Percentiles rank a stretch among this genome's conserved stretches.
These are phyloP conservation scores for Furcula furcula DNA, from an alignment of 2,888 invertebrate species.

Conservation along the genomic window DNA sequence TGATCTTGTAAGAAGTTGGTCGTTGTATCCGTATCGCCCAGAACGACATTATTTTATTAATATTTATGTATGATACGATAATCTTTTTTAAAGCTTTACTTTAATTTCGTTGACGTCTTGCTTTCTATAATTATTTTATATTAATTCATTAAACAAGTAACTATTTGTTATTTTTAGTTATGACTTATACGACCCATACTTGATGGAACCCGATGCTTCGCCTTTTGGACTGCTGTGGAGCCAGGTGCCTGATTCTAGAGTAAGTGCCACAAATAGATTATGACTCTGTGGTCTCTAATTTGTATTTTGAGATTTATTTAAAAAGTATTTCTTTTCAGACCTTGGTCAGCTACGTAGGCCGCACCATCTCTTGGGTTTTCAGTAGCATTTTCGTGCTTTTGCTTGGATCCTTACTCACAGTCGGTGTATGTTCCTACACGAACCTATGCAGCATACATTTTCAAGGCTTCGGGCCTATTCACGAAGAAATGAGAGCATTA, in stretches of 20 bases:
- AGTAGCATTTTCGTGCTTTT: slow-evolving; percentile 73
- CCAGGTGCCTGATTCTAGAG: slow-evolving; percentile 69
- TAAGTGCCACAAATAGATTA: slow-evolving; percentile 28
- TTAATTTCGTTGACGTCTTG: too few species aligned
- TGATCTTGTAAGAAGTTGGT: too few species aligned
- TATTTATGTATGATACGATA: too few species aligned
- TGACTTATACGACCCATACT: slow-evolving; percentile 57
- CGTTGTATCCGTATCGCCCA: too few species aligned
- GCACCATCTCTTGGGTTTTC: slow-evolving; percentile 60
- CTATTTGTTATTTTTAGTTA: too few species aligned
- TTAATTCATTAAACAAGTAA: too few species aligned
- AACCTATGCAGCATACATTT: slow-evolving; percentile 83
- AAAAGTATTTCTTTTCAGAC: slow-evolving; percentile 55
- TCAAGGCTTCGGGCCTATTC: slow-evolving; percentile 82
- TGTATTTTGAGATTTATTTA: slow-evolving; percentile 1
- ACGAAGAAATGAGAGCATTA: slow-evolving; percentile 78
- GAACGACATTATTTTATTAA: too few species aligned
- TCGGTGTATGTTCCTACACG: slow-evolving; percentile 82
- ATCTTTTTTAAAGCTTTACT: too few species aligned
- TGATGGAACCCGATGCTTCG: slow-evolving; percentile 63
- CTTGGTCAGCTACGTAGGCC: slow-evolving; percentile 55
- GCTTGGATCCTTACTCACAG: slow-evolving; percentile 66
- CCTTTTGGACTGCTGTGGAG: slow-evolving; percentile 63
- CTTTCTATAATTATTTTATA: too few species aligned
- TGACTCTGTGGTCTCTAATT: too few species aligned